A percentile compares a stretch with the other conserved stretches of the same genome.
phyloP scores from a whole-genome alignment of 1,140 invertebrate species.

The Chironomus striatipennis region DNA sequence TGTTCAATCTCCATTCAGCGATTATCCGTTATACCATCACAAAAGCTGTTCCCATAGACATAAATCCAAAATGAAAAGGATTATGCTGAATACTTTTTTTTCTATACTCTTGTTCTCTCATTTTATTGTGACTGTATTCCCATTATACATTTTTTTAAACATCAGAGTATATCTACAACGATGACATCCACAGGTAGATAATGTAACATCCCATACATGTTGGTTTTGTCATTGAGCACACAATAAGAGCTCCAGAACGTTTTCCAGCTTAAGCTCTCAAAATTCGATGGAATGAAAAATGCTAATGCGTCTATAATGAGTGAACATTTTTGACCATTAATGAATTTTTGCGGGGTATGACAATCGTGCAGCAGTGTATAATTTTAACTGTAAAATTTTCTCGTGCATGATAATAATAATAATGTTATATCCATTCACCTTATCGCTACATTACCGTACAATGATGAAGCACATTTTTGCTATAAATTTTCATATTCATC shows the following conservation, averaged over 20 bases:
- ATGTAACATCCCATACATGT: no score
- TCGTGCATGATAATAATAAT: slow-evolving; percentile 1
- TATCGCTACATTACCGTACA: not conserved
- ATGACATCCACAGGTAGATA: no score
- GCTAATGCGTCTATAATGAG: slow-evolving; percentile 12
- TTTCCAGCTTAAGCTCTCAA: not conserved
- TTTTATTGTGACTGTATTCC: no score
- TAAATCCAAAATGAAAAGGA: no score
- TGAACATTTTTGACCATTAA: not conserved
- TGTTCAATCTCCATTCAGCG: no score
- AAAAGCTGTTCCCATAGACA: no score
- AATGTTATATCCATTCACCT: slow-evolving; percentile 5
- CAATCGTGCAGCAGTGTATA: not conserved
- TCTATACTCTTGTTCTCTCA: no score
- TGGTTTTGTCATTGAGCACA: not conserved
- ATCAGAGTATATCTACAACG: no score
- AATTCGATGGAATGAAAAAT: not conserved
- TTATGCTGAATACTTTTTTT: no score
- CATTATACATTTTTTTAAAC: no score
- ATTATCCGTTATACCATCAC: no score
- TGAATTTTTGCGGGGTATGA: not conserved
- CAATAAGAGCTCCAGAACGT: not conserved
- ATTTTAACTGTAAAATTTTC: not conserved
- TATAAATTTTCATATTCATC: slow-evolving; percentile 1
- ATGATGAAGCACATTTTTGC: slow-evolving; percentile 1